Evolutionary conservation across 2,797 vertebrate genomes (phyloP).

Genomic region (Novumbra hubbsi): DNA sequence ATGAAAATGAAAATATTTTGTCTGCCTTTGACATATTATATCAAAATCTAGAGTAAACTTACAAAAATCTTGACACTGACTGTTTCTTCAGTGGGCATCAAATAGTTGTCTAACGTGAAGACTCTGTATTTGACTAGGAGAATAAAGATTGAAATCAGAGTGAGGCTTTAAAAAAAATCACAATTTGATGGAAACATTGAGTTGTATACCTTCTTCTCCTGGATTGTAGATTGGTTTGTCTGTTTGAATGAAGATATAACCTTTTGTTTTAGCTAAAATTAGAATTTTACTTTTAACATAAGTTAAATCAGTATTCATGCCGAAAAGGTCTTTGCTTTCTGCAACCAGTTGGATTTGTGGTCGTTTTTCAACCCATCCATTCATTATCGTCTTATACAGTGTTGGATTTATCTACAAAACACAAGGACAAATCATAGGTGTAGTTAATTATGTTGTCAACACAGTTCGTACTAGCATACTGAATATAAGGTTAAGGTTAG

Average conservation of each 20-base stretch:
- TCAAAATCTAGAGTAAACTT: slow-evolving; percentile 40
- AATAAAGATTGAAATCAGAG: not conserved
- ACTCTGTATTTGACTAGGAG: slow-evolving; percentile 64
- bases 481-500: not conserved
- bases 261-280: slow-evolving; percentile 63
- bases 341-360: slow-evolving; percentile 45
- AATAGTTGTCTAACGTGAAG: slow-evolving; percentile 65
- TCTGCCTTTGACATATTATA: too few species aligned
- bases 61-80: slow-evolving; percentile 58
- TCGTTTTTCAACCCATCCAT: not conserved
- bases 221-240: slow-evolving; percentile 73
- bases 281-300: not conserved
- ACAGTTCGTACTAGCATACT: too few species aligned
- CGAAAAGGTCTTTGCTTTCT: slow-evolving; percentile 38
- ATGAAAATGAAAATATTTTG: too few species aligned
- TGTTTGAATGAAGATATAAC: slow-evolving; percentile 74
- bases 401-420: slow-evolving; percentile 44
- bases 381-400: not conserved
- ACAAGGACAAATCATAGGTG: not conserved
- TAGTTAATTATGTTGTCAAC: too few species aligned
- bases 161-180: not conserved
- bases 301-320: fast-evolving
- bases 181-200: too few species aligned
- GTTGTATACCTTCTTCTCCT: slow-evolving; percentile 53
- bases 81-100: slow-evolving; percentile 53